These are phyloP conservation scores for Clupea harengus DNA, from an alignment of 2,113 vertebrate species.

Conservation along the genomic window DNA sequence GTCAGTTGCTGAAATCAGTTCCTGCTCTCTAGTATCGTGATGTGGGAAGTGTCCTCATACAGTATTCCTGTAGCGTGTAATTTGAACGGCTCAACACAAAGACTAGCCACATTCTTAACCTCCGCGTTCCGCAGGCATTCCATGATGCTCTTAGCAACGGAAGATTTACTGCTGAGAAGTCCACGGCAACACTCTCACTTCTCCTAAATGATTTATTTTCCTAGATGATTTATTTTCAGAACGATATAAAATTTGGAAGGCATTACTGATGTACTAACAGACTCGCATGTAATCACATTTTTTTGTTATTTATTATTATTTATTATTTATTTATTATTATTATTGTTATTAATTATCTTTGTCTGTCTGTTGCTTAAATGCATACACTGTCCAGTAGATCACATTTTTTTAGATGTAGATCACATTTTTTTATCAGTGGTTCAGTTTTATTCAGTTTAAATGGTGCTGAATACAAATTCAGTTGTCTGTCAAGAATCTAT, in stretches of 20 bases:
- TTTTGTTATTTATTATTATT: background rate
- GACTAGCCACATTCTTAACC: conserved; percentile 35
- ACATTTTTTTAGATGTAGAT: background rate
- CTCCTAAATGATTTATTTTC: background rate
- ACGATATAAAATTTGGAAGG: background rate
- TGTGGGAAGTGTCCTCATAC: background rate
- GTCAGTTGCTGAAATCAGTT: background rate
- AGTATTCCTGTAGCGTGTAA: conserved; percentile 12
- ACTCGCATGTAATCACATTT: background rate
- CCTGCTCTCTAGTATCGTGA: background rate
- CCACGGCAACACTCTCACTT: background rate
- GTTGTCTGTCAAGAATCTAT: background rate
- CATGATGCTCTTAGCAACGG: background rate
- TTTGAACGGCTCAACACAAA: conserved; percentile 29
- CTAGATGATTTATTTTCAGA: background rate
- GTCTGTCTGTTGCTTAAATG: background rate
- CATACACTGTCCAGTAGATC: background rate
- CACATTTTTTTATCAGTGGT: background rate
- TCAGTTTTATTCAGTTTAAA: background rate
- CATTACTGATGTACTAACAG: background rate
- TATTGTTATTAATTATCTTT: background rate
- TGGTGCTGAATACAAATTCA: background rate
- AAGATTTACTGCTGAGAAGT: background rate
- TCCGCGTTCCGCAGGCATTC: conserved; percentile 18
- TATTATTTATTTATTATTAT: background rate